Base-by-base conservation (phyloP, 2,888 invertebrate genomes). In the Caenorhabditis sulstoni region DNA sequence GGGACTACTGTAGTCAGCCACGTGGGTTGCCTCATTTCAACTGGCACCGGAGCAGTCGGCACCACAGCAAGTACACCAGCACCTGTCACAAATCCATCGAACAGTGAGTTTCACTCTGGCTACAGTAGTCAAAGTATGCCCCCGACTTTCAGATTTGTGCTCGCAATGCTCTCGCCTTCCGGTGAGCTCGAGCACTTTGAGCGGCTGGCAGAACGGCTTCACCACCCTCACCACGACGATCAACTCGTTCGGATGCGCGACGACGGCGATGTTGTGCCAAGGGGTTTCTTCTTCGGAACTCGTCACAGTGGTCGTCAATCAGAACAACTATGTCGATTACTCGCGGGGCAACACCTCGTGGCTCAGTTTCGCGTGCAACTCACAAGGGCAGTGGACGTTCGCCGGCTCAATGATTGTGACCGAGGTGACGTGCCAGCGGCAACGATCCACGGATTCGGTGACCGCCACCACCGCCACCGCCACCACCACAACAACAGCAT, bases 321-420 rank as follows among this genome's bases (percentile, higher is more conserved):
- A 53, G 12, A 37, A 55, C 22, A 3, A 2, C 61, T 61, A 61
- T n/a, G 62, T 18, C 1, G 62, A 12, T n/a, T n/a, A n/a, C 4
- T 9, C 1, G 5, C 12, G 45, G 11, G 62, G 62, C 29, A 47
- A 5, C 9, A 55, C 18, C 16, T 62, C 35, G 18, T 71, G 45
- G 16, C 55, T 35, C 5, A 58, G 50, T 20, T 76, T 77, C 45
- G 29, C 68, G 0, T 78, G 78, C 37, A 78, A 78, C 35, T 66
- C 78, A 7, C 70, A 71, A 50, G 78, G 78, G 12, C 45, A 53
- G 44, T 78, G 78, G 78, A 78, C 78, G 4, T 52, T 53, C 23
- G 22, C 61, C 3, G 52, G 29, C 29, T 29, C 29, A 7, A 3
- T 29, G 29, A 29, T 7, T 29, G 29, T 29, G 4, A 29, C 4